Base-by-base conservation (phyloP, 2,113 vertebrate genomes). In the Pangasianodon hypophthalmus region DNA sequence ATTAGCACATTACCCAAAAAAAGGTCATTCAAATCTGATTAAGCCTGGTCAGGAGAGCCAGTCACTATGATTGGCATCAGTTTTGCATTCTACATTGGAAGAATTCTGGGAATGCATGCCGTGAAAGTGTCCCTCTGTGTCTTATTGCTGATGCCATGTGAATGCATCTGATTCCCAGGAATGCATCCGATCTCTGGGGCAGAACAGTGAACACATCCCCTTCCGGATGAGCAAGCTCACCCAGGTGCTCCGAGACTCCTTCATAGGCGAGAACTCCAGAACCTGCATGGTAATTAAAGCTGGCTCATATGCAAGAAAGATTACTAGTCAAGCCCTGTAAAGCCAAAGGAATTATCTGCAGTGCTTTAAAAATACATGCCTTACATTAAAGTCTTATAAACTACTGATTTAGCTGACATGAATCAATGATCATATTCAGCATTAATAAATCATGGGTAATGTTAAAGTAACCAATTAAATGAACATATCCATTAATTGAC, bases 201-300 rank as follows among this genome's bases (percentile, higher is more conserved):
- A 96, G 95, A 99, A 99, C 95, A 98, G 97, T 50, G 96, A 97
- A 62, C 98, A 99, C 73, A 98, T 98, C 29, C 98, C 98, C 0
- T 99, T 99, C 94, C 95, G 98, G 9, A 98, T 98, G 95, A 99
- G 98, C 94, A 99, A 99, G 92, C 96, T 99, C 88, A 99, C 98
- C 9, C 98, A 99, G 92, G 98, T 99, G 81, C 96, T 99, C 24
- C 95, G 98, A 89, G 98, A 99, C 92, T 99, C 98, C 54, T 99
- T 99, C 92, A 98, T 99, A 13, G 98, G 98, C 85, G 95, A 97
- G 85, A 99, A 98, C 91, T 99, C 98, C 2, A 96, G 96, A 92
- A 99, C 98, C 11, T 99, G 98, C 94, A 99, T 99, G 98, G 98
- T 99, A 94, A 94, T 64, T 60, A 18, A 8, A 41, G 2, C 41